Evolutionary conservation across 2,797 vertebrate genomes (phyloP).

Genomic region (Enteromius viviparus): DNA sequence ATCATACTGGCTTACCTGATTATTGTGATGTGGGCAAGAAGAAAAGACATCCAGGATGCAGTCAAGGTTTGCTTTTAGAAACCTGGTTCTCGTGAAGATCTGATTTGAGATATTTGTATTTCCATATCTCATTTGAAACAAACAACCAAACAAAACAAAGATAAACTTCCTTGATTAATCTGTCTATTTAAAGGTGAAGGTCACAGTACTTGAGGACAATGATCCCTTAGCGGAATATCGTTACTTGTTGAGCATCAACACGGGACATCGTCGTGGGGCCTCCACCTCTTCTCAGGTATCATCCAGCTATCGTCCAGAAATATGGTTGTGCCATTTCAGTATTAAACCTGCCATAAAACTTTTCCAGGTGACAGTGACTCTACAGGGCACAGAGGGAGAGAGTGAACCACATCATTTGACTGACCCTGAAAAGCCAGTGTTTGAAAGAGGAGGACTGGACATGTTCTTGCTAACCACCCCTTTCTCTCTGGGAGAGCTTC

Average conservation of each 20-base stretch:
- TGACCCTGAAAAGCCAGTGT: slow-evolving; percentile 81
- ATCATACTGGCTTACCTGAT: slow-evolving; percentile 84
- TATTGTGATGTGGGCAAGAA: slow-evolving; percentile 86
- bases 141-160: not conserved
- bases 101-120: not conserved
- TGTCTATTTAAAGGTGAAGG: slow-evolving; percentile 80
- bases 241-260: slow-evolving; percentile 88
- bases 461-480: slow-evolving; percentile 90
- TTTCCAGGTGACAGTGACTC: slow-evolving; percentile 87
- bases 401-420: slow-evolving; percentile 91
- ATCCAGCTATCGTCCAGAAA: not conserved
- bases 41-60: slow-evolving; percentile 89
- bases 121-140: not conserved
- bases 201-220: slow-evolving; percentile 90
- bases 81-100: not conserved
- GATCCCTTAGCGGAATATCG: slow-evolving; percentile 90
- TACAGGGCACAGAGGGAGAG: slow-evolving; percentile 87
- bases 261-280: slow-evolving; percentile 88
- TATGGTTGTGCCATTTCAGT: not conserved
- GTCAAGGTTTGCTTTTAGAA: slow-evolving; percentile 79
- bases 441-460: slow-evolving; percentile 89
- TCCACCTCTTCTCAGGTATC: slow-evolving; percentile 90
- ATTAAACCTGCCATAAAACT: slow-evolving; percentile 42
- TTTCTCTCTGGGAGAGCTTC: slow-evolving; percentile 90
- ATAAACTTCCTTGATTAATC: not conserved